Evolutionary conservation across 1,140 invertebrate species (phyloP), one percentile per base, ranked within the genome.

Genomic region (Wiebesia pumilae): DNA sequence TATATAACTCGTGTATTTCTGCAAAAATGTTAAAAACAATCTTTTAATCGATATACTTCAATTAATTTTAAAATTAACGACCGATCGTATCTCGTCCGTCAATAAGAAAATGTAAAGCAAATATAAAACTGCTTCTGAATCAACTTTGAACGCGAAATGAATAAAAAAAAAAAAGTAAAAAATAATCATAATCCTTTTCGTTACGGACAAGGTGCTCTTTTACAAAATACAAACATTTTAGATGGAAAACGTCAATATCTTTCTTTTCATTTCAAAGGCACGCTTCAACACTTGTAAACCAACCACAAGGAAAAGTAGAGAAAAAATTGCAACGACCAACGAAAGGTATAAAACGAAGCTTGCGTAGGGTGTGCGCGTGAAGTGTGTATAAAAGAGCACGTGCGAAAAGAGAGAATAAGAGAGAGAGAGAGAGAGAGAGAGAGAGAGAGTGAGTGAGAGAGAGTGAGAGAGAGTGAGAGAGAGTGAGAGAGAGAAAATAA

Each of bases 321-420:
- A 81, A 58, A 65, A 65, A 81, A 35, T 33, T 35, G 30, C 30
- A 69, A 35, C 65, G 12, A 33, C n/a, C 14, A 4, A 35, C 3
- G 30, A 73, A 40, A 0, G 30, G 33, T 9, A 24, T 24, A 3
- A 47, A 65, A 69, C 19, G 51, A 51, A n/a, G n/a, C 3, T 54
- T 51, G 47, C 21, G 38, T 35, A 79, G 40, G 12, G 47, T 1
- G 16, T 47, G 40, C 21, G 40, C 40, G 38, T 79, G 77, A 79
- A 58, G 77, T 58, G n/a, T 58, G 47, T 79, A 79, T 54, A 54
- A 79, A 79, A 79, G 43, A 51, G 77, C 30, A 54, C 78, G 78
- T 40, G 51, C 21, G 30, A 38, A 54, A 14, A 67, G 27, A 27
- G 21, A 43, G n/a, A 43, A n/a, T 14, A n/a, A 77, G n/a, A 78